Conservation (phyloP, 1,140 invertebrate genomes). For the Steinernema khuongi region DNA sequence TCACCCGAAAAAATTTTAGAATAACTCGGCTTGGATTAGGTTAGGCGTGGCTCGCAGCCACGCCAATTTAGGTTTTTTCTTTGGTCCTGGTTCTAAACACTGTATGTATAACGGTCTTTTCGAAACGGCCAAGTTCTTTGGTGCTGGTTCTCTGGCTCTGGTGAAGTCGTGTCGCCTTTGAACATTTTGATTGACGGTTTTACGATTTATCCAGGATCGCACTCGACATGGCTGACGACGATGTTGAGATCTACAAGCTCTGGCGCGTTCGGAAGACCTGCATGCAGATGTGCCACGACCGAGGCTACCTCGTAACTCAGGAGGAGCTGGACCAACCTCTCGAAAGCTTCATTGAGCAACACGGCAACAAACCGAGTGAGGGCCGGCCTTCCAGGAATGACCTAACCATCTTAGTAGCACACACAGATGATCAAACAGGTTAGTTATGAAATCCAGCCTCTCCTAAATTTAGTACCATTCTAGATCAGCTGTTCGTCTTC, state of each 20-base stretch:
- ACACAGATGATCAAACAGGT: constrained; percentile 96
- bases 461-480: constrained; percentile 32
- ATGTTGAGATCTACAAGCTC: constrained; percentile 93
- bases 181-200: no score
- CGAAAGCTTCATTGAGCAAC: constrained; percentile 94
- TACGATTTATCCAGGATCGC: no score
- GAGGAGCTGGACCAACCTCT: constrained; percentile 98
- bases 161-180: no score
- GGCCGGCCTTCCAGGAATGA: constrained; percentile 67
- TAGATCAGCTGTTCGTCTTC: constrained; percentile 97
- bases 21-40: no score
- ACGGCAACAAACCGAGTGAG: constrained; percentile 95
- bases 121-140: no score
- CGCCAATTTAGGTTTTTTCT: no score
- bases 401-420: constrained; percentile 87
- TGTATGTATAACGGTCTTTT: no score
- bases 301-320: constrained; percentile 77
- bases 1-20: no score
- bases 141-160: no score
- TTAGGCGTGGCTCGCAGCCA: no score
- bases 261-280: constrained; percentile 79
- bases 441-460: constrained; percentile 24
- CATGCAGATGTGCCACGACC: constrained; percentile 65
- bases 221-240: constrained; percentile 90
- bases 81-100: no score